Conservation (phyloP, 2,888 invertebrate genomes). For the Tipula unca region DNA sequence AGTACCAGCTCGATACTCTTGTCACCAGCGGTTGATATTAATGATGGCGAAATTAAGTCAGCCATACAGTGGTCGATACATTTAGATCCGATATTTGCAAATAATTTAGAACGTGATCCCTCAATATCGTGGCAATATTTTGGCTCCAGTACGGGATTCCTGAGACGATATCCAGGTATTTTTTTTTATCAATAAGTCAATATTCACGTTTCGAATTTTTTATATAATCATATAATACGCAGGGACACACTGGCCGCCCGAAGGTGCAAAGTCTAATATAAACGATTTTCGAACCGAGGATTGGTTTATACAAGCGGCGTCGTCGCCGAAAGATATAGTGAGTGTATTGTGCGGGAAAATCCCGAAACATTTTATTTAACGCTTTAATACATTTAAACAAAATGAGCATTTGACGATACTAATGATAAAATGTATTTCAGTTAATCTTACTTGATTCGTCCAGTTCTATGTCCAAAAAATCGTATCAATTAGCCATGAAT, state of each 20-base stretch:
- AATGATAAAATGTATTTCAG: slow-evolving; percentile 27
- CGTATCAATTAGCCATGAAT: slow-evolving; percentile 76
- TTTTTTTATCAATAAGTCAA: no score
- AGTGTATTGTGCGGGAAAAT: slow-evolving; percentile 25
- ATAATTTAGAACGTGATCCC: slow-evolving; percentile 84
- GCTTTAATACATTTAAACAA: neutral
- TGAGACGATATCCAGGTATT: slow-evolving; percentile 89
- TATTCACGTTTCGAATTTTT: no score
- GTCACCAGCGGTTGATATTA: slow-evolving; percentile 47
- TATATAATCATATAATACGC: no score
- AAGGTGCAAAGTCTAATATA: slow-evolving; percentile 70
- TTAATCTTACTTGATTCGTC: slow-evolving; percentile 83
- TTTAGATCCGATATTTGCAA: slow-evolving; percentile 79
- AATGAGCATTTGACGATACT: neutral
- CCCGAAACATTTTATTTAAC: neutral
- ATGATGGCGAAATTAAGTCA: slow-evolving; percentile 69
- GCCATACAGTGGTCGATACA: slow-evolving; percentile 93
- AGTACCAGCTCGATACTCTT: slow-evolving; percentile 82
- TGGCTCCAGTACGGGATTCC: slow-evolving; percentile 91
- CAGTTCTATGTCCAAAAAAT: slow-evolving; percentile 77
- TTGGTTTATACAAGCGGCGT: slow-evolving; percentile 96
- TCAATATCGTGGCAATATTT: slow-evolving; percentile 98
- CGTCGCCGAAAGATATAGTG: slow-evolving; percentile 93
- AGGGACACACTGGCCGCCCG: slow-evolving; percentile 77
- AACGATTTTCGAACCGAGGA: slow-evolving; percentile 91